Evolutionary conservation across 1,140 invertebrate species (phyloP).

Genomic region (Choristoneura fumiferana): DNA sequence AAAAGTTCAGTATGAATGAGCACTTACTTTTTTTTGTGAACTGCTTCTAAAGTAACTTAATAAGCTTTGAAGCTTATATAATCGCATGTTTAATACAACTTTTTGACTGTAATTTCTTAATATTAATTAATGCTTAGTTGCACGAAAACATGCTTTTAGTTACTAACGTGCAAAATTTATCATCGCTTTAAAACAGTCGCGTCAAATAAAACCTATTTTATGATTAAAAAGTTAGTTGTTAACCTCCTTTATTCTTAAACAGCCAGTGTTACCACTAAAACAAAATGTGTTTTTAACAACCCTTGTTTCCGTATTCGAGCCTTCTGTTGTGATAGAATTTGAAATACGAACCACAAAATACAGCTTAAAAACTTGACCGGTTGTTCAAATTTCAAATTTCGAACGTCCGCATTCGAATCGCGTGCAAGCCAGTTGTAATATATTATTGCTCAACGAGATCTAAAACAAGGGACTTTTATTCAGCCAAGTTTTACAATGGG

Average conservation of each 20-base stretch:
- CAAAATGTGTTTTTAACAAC: constrained; percentile 5
- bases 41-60: neutral
- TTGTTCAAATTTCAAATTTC: constrained; percentile 31
- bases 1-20: neutral
- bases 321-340: constrained; percentile 2
- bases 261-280: neutral
- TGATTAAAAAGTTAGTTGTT: no score
- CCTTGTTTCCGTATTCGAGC: constrained; percentile 5
- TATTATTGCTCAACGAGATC: constrained; percentile 35
- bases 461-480: constrained; percentile 33
- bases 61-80: neutral
- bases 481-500: constrained; percentile 29
- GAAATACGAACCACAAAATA: constrained; percentile 16
- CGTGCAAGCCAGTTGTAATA: constrained; percentile 31
- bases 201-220: neutral
- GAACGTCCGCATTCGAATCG: constrained; percentile 35
- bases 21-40: neutral
- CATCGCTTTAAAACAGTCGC: neutral
- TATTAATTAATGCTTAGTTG: neutral
- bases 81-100: neutral
- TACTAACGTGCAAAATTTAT: neutral
- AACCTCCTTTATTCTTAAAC: neutral
- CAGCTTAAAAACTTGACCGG: constrained; percentile 14
- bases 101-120: neutral
- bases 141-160: neutral